Base-by-base conservation (phyloP, 2,113 vertebrate genomes). In the Mustela nigripes region DNA sequence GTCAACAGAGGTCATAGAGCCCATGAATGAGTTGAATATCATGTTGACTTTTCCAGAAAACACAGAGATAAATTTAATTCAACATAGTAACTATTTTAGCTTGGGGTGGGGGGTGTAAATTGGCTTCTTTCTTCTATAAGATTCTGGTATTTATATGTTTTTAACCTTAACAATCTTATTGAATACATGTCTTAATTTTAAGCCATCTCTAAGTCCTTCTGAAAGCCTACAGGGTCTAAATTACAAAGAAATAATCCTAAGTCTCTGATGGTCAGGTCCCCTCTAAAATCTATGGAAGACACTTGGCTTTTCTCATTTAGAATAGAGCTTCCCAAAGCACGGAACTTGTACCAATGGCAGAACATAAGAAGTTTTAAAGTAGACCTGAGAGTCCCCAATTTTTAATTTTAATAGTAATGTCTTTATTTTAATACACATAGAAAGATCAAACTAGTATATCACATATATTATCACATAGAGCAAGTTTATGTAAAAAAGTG, bases 1-100 rank as follows among this genome's bases (percentile, higher is more conserved):
- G 71, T 92, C 63, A 63, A 83, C 86, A 79, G 83, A 98, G 92
- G 90, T 97, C 92, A 60, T 5, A 92, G 95, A 96, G 36, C 92
- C 91, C 92, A 90, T 78, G 92, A 97, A 90, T 22, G 1, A 96
- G 42, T 42, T 90, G 92, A 50, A 92, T 92, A 92, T 74, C 91
- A 84, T 86, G 87, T 65, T 97, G 80, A 98, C 94, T 94, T 97
- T 98, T 96, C 82, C 58, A 85, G 94, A 92, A 97, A 96, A 83
- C 92, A 96, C 42, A 73, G 78, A 74, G 69, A 84, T 97, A 96
- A 97, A 96, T 97, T 94, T 97, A 97, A 96, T 95, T 94, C 82
- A 87, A 65, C 74, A 63, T 76, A 76, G 76, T 92, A 73, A 60
- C 86, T 95, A 56, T 79, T 96, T 97, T 95, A 97, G 76, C 74